A percentile compares a stretch with the other conserved stretches of the same genome.
These are phyloP conservation scores for Diadumene lineata DNA, from an alignment of 92 coral and sea anemone genomes.

Conservation along the genomic window DNA sequence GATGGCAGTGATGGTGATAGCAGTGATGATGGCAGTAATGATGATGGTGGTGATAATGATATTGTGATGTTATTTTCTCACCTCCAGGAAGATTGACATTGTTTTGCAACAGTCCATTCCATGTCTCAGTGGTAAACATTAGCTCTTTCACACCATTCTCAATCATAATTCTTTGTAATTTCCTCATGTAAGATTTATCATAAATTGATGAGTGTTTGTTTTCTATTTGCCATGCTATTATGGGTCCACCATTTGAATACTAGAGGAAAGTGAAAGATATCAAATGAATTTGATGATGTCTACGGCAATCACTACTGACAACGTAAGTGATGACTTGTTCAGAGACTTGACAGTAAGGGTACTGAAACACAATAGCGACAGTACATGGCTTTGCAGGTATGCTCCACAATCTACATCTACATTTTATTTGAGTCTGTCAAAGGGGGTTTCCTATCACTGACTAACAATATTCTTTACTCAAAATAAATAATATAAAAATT, in stretches of 20 bases:
- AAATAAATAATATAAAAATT: too few species aligned
- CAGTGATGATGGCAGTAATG: too few species aligned
- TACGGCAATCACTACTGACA: background rate
- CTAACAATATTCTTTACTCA: too few species aligned
- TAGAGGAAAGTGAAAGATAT: conserved; percentile 12
- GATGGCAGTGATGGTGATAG: too few species aligned
- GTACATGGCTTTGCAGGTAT: too few species aligned
- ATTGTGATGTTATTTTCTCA: too few species aligned
- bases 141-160: conserved; percentile 68
- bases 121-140: conserved; percentile 79
- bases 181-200: conserved; percentile 30
- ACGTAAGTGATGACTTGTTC: background rate
- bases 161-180: conserved; percentile 65
- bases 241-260: conserved; percentile 88
- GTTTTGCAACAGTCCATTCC: conserved; percentile 16
- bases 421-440: too few species aligned
- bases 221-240: conserved; percentile 94
- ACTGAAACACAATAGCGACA: too few species aligned
- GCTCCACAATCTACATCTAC: too few species aligned
- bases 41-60: too few species aligned
- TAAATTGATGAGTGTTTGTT: conserved; percentile 64
- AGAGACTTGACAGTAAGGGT: too few species aligned
- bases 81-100: conserved; percentile 22
- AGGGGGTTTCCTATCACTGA: too few species aligned
- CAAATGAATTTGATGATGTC: background rate